These are phyloP conservation scores for Dryoscopus gambensis DNA, from an alignment of 2,113 vertebrate species.

Conservation along the genomic window DNA sequence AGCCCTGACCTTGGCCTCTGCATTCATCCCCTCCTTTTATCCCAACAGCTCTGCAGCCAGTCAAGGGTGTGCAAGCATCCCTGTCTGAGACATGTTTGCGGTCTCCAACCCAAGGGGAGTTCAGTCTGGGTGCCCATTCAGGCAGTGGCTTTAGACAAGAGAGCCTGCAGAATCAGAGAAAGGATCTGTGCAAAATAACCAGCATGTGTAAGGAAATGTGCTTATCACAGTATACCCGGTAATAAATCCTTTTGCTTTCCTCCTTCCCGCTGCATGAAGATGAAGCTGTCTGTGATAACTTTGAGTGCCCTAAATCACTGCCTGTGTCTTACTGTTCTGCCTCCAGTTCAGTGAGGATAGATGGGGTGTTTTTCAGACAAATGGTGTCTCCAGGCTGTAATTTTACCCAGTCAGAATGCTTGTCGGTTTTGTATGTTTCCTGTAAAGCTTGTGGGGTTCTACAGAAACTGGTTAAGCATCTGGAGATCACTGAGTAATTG, in stretches of 20 bases:
- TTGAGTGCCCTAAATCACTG: neutral
- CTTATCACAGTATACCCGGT: too few species aligned
- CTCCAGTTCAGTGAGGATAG: neutral
- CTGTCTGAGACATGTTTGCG: rapidly evolving
- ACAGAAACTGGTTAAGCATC: neutral
- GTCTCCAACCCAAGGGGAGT: neutral
- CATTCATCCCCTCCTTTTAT: neutral
- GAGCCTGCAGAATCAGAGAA: neutral
- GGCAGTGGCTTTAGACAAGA: neutral
- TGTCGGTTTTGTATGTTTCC: neutral
- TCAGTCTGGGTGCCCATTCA: neutral
- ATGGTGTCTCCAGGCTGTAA: neutral
- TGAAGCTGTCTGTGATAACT: neutral
- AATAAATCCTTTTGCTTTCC: neutral
- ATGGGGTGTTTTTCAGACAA: neutral
- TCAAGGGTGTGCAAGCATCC: neutral
- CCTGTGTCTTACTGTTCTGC: neutral
- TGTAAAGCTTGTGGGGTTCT: neutral
- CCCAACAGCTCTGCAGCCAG: neutral
- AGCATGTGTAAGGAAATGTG: neutral
- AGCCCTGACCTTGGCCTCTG: neutral
- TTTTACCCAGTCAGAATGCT: neutral
- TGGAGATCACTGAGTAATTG: rapidly evolving
- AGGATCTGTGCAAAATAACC: neutral
- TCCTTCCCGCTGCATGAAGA: neutral